phyloP scores from a whole-genome alignment of 2,113 vertebrate species.

The Pleuronectes platessa region DNA sequence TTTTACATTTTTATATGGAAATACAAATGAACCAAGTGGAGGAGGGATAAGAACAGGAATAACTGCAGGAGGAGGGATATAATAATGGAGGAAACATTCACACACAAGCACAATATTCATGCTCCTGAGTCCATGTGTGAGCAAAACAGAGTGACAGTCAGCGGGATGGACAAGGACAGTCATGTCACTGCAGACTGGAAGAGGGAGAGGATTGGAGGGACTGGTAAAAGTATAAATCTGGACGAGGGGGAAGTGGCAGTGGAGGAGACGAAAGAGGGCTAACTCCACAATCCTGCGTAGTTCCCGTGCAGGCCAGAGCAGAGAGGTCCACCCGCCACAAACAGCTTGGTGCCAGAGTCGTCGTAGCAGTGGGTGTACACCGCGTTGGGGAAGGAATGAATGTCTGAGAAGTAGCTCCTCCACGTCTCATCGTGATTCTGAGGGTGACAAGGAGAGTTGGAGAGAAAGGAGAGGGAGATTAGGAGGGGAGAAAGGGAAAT shows the following conservation, averaged over 20 bases:
- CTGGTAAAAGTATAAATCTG: conserved; percentile 38
- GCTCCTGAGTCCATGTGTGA: conserved; percentile 76
- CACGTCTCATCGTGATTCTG: conserved; percentile 98
- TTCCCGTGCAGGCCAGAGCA: conserved; percentile 98
- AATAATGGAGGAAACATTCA: conserved; percentile 42
- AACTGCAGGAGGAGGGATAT: conserved; percentile 4
- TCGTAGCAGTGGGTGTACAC: conserved; percentile 99
- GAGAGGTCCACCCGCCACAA: conserved; percentile 96
- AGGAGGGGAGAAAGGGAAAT: conserved; percentile 4
- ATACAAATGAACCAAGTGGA: rapidly evolving
- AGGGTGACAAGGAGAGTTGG: conserved; percentile 17
- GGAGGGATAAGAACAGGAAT: conserved; percentile 14
- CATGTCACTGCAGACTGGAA: conserved; percentile 10
- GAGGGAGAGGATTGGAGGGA: conserved; percentile 36
- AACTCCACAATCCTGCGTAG: conserved; percentile 98
- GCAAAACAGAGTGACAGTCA: conserved; percentile 36
- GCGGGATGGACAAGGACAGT: conserved; percentile 31
- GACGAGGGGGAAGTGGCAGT: conserved; percentile 33
- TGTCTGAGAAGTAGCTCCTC: conserved; percentile 99
- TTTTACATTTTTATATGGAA: conserved; percentile 49
- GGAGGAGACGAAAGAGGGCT: conserved; percentile 64
- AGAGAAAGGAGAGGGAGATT: background rate
- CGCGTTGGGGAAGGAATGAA: conserved; percentile 96
- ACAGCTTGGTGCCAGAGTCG: conserved; percentile 96
- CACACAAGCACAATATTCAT: conserved; percentile 58